A percentile compares a stretch with the other conserved stretches of the same genome.
Conservation (phyloP, 2,113 vertebrate genomes). For the Labeo rohita region DNA sequence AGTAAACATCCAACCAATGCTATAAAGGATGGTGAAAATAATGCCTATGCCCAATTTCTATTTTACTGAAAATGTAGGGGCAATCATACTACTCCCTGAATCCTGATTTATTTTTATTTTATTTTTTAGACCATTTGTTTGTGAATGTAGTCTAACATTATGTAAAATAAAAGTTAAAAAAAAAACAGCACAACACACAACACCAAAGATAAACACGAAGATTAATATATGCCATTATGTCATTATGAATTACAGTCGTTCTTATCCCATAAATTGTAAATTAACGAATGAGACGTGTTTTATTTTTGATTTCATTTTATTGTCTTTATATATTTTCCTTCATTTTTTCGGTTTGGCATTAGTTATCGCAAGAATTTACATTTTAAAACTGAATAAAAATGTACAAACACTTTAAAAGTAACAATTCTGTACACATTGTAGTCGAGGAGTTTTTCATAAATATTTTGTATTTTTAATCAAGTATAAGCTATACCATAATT, state of each 20-base stretch:
- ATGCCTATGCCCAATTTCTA: too few species aligned
- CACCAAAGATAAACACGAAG: neutral
- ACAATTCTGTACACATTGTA: constrained; percentile 34
- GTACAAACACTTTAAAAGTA: constrained; percentile 28
- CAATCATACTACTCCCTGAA: too few species aligned
- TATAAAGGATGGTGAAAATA: too few species aligned
- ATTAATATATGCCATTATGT: neutral
- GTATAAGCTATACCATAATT: constrained; percentile 29
- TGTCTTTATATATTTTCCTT: constrained; percentile 24
- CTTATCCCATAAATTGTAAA: neutral
- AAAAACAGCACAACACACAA: too few species aligned
- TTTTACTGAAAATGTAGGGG: too few species aligned
- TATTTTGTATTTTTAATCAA: constrained; percentile 33
- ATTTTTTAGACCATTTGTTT: neutral
- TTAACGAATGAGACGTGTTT: constrained; percentile 11
- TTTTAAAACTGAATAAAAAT: constrained; percentile 21
- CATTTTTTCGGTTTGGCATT: constrained; percentile 24
- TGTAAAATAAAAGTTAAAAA: neutral
- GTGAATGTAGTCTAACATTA: neutral
- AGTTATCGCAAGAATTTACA: constrained; percentile 31
- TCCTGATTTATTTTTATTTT: too few species aligned
- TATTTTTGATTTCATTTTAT: constrained; percentile 4
- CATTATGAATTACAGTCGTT: neutral
- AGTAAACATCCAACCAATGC: too few species aligned
- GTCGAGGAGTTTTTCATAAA: constrained; percentile 25